Conservation (phyloP, 1,140 invertebrate genomes). For the Drosophila burlai region DNA sequence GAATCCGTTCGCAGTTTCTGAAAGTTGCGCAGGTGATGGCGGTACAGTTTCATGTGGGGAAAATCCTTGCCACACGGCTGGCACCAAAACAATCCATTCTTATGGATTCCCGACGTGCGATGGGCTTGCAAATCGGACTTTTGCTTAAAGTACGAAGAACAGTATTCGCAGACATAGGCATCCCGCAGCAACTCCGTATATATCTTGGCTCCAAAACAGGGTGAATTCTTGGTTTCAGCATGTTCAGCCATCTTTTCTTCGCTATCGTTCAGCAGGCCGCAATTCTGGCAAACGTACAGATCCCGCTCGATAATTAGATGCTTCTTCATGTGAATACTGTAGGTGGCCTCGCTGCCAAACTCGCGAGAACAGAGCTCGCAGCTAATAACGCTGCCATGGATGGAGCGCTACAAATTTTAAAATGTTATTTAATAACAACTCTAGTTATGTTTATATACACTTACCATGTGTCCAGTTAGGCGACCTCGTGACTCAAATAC, state of each 20-base stretch:
- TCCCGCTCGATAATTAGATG: constrained; percentile 65
- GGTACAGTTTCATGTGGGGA: constrained; percentile 63
- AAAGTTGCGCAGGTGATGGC: constrained; percentile 68
- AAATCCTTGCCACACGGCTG: constrained; percentile 66
- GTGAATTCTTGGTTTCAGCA: constrained; percentile 7
- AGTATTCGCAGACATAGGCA: constrained; percentile 74
- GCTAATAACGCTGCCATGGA: constrained; percentile 56
- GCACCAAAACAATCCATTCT: constrained; percentile 60
- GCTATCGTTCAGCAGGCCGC: constrained; percentile 60
- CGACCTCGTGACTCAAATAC: constrained; percentile 60
- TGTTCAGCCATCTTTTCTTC: constrained; percentile 43
- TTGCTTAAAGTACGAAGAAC: constrained; percentile 61
- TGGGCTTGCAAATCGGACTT: constrained; percentile 57
- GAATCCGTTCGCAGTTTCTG: constrained; percentile 53
- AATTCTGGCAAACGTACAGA: constrained; percentile 60
- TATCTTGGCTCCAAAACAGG: constrained; percentile 43
- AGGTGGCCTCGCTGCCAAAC: constrained; percentile 58
- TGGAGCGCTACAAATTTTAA: constrained; percentile 2
- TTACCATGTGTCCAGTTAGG: constrained; percentile 66
- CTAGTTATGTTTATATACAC: neutral
- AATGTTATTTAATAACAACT: accelerated
- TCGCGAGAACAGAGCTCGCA: constrained; percentile 73
- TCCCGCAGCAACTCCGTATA: constrained; percentile 46
- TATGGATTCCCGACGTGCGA: constrained; percentile 61
- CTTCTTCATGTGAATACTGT: constrained; percentile 66